Conservation (phyloP, 1,140 invertebrate genomes). For the Tetragonula clypearis region DNA sequence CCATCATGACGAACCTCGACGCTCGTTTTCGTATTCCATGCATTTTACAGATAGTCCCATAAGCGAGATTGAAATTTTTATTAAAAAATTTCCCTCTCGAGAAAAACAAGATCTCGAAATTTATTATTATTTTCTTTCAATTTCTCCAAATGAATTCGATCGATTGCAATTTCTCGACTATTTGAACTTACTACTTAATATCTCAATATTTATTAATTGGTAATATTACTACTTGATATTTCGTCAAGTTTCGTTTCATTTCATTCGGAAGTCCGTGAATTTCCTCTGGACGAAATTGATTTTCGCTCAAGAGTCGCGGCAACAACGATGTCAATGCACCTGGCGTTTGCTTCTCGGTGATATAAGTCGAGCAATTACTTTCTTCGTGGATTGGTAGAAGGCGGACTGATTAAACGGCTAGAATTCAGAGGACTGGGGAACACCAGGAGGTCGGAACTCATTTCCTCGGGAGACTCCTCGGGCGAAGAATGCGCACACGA, state of each 20-base stretch:
- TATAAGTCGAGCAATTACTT: constrained; percentile 2
- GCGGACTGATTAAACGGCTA: neutral
- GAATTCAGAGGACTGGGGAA: neutral
- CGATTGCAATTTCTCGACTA: too few species aligned
- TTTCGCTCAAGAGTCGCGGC: neutral
- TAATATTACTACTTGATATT: neutral
- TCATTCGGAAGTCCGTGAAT: too few species aligned
- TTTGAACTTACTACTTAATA: too few species aligned
- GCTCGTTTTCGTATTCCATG: too few species aligned
- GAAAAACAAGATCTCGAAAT: too few species aligned
- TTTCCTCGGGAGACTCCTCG: constrained; percentile 2
- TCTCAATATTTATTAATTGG: too few species aligned
- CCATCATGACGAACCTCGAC: too few species aligned
- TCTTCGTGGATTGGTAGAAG: neutral
- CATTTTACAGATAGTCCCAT: too few species aligned
- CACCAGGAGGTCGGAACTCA: neutral
- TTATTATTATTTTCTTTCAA: too few species aligned
- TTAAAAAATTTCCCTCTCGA: too few species aligned
- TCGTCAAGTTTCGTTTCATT: neutral
- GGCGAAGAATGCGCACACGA: constrained; percentile 43
- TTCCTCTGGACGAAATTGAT: neutral
- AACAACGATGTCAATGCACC: neutral
- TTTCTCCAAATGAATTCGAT: too few species aligned
- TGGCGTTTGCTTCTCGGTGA: neutral
- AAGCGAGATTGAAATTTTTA: too few species aligned